phyloP scores from a whole-genome alignment of 64 coral and sea anemone genomes.

The Actinia tenebrosa region DNA sequence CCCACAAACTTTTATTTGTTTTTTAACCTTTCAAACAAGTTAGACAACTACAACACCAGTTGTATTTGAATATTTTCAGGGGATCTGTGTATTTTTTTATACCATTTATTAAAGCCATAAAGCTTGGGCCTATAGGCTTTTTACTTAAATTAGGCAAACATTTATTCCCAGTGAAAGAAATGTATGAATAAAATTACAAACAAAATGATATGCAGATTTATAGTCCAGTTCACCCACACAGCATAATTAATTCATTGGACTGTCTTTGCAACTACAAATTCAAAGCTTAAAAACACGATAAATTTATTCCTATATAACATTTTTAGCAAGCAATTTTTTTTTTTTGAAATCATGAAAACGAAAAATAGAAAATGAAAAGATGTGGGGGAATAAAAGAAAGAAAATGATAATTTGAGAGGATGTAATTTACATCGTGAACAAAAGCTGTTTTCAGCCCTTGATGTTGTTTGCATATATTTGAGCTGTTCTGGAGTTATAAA shows the following conservation, averaged over 20 bases:
- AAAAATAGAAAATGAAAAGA: neutral
- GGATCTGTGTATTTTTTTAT: too few relatives aligned
- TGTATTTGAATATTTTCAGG: too few relatives aligned
- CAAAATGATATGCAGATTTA: conserved; percentile 15
- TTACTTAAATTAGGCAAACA: neutral
- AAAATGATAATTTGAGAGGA: neutral
- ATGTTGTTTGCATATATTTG: neutral
- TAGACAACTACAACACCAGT: too few relatives aligned
- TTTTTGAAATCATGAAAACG: neutral
- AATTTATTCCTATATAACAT: neutral
- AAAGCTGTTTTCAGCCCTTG: neutral
- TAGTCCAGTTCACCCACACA: conserved; percentile 3
- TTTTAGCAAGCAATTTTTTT: neutral
- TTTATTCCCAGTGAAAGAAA: conserved; percentile 4
- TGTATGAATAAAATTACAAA: neutral
- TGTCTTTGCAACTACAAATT: conserved; percentile 13
- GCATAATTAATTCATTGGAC: conserved; percentile 25
- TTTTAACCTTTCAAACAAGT: too few relatives aligned
- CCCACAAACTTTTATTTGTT: too few relatives aligned
- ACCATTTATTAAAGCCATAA: too few relatives aligned
- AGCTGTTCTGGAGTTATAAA: neutral
- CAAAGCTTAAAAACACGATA: neutral
- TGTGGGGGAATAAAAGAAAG: neutral
- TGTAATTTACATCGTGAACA: neutral
- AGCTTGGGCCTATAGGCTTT: neutral